Conservation (phyloP, 2,113 vertebrate genomes). For the Spilogale gracilis region DNA sequence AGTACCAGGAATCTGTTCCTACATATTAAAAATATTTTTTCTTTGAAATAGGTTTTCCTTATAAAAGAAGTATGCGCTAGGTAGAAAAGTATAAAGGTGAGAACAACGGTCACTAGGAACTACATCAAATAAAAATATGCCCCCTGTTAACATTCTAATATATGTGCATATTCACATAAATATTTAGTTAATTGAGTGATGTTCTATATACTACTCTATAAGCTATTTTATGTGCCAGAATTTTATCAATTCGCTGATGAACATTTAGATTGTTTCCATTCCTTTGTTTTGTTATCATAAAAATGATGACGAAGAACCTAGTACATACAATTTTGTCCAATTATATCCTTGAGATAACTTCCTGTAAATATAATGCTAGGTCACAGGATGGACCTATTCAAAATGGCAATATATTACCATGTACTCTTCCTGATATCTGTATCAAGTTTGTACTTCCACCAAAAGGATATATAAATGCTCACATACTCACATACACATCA, state of each 20-base stretch:
- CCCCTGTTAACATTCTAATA: not conserved
- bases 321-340: not conserved
- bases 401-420: not conserved
- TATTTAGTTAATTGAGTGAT: slow-evolving; percentile 2
- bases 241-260: slow-evolving; percentile 14
- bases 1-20: not conserved
- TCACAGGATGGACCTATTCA: slow-evolving; percentile 21
- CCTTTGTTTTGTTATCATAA: not conserved
- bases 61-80: slow-evolving; percentile 8
- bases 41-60: slow-evolving; percentile 34
- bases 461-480: not conserved
- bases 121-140: not conserved
- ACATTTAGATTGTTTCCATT: slow-evolving; percentile 1
- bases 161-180: not conserved
- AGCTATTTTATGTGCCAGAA: not conserved
- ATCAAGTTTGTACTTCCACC: not conserved
- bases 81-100: slow-evolving; percentile 6
- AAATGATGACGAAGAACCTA: not conserved
- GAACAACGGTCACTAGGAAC: not conserved
- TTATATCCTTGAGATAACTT: slow-evolving; percentile 25
- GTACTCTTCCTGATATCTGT: not conserved
- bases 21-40: slow-evolving; percentile 41
- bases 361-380: not conserved
- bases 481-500: not conserved
- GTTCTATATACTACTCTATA: not conserved